phyloP scores from a whole-genome alignment of 2,888 invertebrate species.

The Polyploca ridens region DNA sequence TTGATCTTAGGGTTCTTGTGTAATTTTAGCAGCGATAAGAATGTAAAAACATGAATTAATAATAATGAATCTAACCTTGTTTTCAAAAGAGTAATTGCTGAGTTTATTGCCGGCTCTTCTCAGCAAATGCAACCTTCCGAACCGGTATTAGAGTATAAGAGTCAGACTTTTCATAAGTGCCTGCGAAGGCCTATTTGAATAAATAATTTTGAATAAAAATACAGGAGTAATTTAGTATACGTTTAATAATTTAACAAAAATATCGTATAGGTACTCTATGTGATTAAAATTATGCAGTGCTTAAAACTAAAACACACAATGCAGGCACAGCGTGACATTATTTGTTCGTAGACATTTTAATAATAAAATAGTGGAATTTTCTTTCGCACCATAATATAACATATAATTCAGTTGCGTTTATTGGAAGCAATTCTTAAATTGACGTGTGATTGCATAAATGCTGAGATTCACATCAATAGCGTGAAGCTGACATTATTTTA shows the following conservation, averaged over 20 bases:
- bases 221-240: slow-evolving; percentile 11
- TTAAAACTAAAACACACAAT: slow-evolving; percentile 33
- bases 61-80: too few relatives aligned
- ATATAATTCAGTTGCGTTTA: not conserved
- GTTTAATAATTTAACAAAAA: slow-evolving; percentile 36
- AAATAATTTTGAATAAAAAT: too few relatives aligned
- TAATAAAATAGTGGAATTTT: slow-evolving; percentile 33
- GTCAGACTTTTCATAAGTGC: too few relatives aligned
- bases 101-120: too few relatives aligned
- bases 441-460: slow-evolving; percentile 4
- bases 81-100: too few relatives aligned
- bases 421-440: not conserved
- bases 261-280: slow-evolving; percentile 21
- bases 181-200: too few relatives aligned
- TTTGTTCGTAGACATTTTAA: slow-evolving; percentile 27
- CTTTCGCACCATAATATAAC: not conserved
- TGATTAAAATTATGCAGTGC: slow-evolving; percentile 53
- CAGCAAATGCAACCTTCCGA: too few relatives aligned
- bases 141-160: too few relatives aligned
- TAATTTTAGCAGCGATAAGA: too few relatives aligned
- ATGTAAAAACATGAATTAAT: too few relatives aligned
- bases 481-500: not conserved
- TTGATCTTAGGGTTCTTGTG: too few relatives aligned
- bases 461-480: slow-evolving; percentile 13
- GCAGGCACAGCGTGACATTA: slow-evolving; percentile 39